A percentile compares a stretch with the other conserved stretches of the same genome.
phyloP scores from a whole-genome alignment of 1,140 invertebrate genomes.

The Atopsyche davidsoni region DNA sequence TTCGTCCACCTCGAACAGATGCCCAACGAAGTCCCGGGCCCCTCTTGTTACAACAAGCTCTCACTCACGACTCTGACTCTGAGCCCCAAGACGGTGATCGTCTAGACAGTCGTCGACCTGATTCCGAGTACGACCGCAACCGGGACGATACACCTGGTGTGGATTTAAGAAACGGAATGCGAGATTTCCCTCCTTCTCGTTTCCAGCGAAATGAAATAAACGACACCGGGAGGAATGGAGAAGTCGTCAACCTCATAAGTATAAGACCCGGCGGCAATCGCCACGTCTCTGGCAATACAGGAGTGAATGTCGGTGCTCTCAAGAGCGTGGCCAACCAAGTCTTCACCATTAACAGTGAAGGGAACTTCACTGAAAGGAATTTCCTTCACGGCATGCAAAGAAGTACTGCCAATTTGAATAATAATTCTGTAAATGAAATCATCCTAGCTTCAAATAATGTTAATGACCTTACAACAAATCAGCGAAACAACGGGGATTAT shows the following conservation, averaged over 20 bases:
- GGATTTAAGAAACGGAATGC: constrained; percentile 27
- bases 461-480: constrained; percentile 21
- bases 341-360: constrained; percentile 15
- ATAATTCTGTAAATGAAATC: constrained; percentile 22
- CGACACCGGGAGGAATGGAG: constrained; percentile 23
- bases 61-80: constrained; percentile 6
- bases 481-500: constrained; percentile 26
- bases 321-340: constrained; percentile 24
- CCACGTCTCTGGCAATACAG: constrained; percentile 11
- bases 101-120: neutral
- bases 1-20: constrained; percentile 5
- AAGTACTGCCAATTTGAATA: constrained; percentile 4
- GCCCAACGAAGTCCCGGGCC: constrained; percentile 11
- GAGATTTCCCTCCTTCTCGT: constrained; percentile 21
- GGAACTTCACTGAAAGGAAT: constrained; percentile 3
- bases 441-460: constrained; percentile 23
- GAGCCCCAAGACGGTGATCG: neutral
- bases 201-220: constrained; percentile 23
- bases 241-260: constrained; percentile 19
- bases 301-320: constrained; percentile 15
- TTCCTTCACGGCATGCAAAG: constrained; percentile 18
- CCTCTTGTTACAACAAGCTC: constrained; percentile 21
- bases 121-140: constrained; percentile 8
- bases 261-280: constrained; percentile 15
- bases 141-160: constrained; percentile 14